Percentiles rank a stretch among this genome's conserved stretches.
Conservation (phyloP, 2,888 invertebrate species). For the Amblyjoppa fuscipennis region DNA sequence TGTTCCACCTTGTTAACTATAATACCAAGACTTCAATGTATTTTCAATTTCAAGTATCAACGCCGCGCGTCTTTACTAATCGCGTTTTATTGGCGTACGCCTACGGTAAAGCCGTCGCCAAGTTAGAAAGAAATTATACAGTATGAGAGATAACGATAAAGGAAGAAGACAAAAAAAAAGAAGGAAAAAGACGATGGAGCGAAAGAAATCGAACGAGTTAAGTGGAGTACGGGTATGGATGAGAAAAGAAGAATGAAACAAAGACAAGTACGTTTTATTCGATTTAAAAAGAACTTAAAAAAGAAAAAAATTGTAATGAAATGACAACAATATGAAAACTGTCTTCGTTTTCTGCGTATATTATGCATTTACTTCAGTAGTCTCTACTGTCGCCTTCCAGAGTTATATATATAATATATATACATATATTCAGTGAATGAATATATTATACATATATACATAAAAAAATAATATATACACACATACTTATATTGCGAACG, state of each 20-base stretch:
- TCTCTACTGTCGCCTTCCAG: slow-evolving; percentile 82
- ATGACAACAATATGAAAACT: slow-evolving; percentile 55
- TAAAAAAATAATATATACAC: slow-evolving; percentile 29
- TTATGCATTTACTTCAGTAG: slow-evolving; percentile 83
- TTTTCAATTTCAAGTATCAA: slow-evolving; percentile 64
- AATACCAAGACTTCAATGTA: slow-evolving; percentile 70
- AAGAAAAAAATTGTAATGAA: slow-evolving; percentile 23
- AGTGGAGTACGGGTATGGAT: slow-evolving; percentile 10
- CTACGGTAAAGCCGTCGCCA: slow-evolving; percentile 20
- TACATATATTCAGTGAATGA: slow-evolving; percentile 64
- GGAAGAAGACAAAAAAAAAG: neutral
- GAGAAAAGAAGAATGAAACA: slow-evolving; percentile 13
- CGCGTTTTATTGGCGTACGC: slow-evolving; percentile 48
- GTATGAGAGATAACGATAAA: slow-evolving; percentile 28
- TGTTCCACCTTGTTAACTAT: slow-evolving; percentile 59
- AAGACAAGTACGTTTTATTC: slow-evolving; percentile 20
- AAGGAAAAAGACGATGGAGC: slow-evolving; percentile 15
- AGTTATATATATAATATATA: slow-evolving; percentile 72
- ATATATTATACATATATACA: slow-evolving; percentile 49
- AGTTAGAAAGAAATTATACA: slow-evolving; percentile 34
- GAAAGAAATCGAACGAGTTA: neutral
- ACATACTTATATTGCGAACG: slow-evolving; percentile 38
- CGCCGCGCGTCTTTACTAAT: slow-evolving; percentile 61
- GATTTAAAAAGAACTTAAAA: slow-evolving; percentile 19
- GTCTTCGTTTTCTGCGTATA: slow-evolving; percentile 77